Evolutionary conservation across 2,113 vertebrate species (phyloP).

Genomic region (Brachyhypopomus gauderio): DNA sequence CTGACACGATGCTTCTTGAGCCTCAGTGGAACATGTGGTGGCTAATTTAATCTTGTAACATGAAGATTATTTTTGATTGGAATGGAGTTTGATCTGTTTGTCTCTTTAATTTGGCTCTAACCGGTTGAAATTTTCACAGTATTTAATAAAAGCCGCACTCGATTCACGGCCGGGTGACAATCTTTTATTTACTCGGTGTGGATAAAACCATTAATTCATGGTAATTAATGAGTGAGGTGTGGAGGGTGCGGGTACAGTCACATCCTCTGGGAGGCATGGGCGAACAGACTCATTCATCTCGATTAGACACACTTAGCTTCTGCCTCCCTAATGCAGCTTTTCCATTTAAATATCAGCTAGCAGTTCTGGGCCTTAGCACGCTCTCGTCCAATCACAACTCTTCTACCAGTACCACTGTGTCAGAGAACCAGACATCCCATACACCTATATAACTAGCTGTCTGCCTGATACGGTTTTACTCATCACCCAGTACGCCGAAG

Average conservation of each 20-base stretch:
- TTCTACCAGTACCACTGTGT: conserved; percentile 5
- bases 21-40: conserved; percentile 51
- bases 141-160: conserved; percentile 67
- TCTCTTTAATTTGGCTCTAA: conserved; percentile 65
- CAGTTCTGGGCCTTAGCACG: conserved; percentile 24
- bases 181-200: conserved; percentile 72
- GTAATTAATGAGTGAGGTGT: conserved; percentile 73
- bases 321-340: conserved; percentile 51
- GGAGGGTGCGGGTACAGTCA: conserved; percentile 59
- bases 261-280: conserved; percentile 62
- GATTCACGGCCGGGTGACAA: conserved; percentile 65
- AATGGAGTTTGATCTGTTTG: conserved; percentile 68
- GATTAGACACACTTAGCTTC: conserved; percentile 68
- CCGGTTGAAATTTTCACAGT: conserved; percentile 70
- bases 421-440: not conserved
- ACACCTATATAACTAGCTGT: conserved; percentile 13
- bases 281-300: conserved; percentile 67
- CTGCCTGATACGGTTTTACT: conserved; percentile 1
- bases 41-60: conserved; percentile 62
- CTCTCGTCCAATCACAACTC: conserved; percentile 18
- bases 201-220: conserved; percentile 74
- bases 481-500: conserved; percentile 13
- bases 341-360: conserved; percentile 58
- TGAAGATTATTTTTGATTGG: conserved; percentile 66
- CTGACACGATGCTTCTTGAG: conserved; percentile 58